These are phyloP conservation scores for Cremastinae sp. DNA, from an alignment of 2,888 invertebrate species.

Conservation along the genomic window DNA sequence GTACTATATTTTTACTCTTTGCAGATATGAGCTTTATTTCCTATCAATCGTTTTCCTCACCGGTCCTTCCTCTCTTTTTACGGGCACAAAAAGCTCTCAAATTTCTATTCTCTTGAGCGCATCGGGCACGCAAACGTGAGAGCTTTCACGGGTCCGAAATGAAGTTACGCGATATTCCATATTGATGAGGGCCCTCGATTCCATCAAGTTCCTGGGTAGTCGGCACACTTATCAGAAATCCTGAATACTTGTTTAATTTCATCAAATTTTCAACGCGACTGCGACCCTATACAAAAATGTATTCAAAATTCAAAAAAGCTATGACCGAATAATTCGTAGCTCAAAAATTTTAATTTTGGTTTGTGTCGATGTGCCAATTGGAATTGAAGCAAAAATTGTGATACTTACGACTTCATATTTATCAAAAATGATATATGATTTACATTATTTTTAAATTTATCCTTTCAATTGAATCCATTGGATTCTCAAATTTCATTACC, in stretches of 20 bases:
- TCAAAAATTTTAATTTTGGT: too few relatives aligned
- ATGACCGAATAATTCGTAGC: too few relatives aligned
- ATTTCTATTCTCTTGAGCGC: slow-evolving; percentile 17
- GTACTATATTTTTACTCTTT: slow-evolving; percentile 13
- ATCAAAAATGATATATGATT: too few relatives aligned
- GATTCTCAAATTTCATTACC: too few relatives aligned
- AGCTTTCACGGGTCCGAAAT: slow-evolving; percentile 34
- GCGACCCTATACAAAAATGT: too few relatives aligned
- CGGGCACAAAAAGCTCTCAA: slow-evolving; percentile 47
- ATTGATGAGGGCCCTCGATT: slow-evolving; percentile 20
- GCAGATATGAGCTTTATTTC: background rate
- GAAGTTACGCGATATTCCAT: slow-evolving; percentile 41
- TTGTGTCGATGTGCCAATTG: too few relatives aligned
- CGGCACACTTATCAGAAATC: slow-evolving; percentile 14
- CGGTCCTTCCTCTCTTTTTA: slow-evolving; percentile 24
- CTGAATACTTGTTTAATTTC: background rate
- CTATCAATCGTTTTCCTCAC: background rate
- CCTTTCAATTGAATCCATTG: too few relatives aligned
- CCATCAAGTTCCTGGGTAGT: slow-evolving; percentile 9
- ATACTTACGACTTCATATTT: too few relatives aligned
- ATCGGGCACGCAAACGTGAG: slow-evolving; percentile 25
- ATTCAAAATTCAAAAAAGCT: too few relatives aligned
- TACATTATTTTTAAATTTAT: too few relatives aligned
- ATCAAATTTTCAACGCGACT: too few relatives aligned
- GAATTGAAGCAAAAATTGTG: too few relatives aligned